Percentiles rank a stretch among this genome's conserved stretches.
These are phyloP conservation scores for Barbus barbus DNA, from an alignment of 2,113 vertebrate species.

Conservation along the genomic window DNA sequence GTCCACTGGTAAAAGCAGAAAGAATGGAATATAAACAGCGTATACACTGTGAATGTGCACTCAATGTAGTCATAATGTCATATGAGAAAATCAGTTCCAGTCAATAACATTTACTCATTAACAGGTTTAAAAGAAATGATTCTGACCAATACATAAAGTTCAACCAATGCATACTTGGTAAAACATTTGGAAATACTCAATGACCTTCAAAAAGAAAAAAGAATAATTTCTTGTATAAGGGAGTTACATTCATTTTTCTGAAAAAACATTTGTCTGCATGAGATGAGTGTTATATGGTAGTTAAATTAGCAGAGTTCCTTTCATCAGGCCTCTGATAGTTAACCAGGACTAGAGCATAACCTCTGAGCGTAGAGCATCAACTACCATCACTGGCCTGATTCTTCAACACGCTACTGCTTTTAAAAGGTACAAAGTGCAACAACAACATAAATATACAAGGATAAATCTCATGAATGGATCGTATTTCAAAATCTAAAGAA, in stretches of 20 bases:
- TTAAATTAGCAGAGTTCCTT: neutral
- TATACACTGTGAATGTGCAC: slow-evolving; percentile 8
- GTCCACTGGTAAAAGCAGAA: neutral
- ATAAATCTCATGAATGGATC: neutral
- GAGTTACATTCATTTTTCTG: neutral
- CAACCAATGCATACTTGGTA: neutral
- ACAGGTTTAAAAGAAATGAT: slow-evolving; percentile 32
- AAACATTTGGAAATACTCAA: slow-evolving; percentile 34
- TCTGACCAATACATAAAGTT: slow-evolving; percentile 32
- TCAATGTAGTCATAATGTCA: no score
- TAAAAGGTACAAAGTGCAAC: neutral
- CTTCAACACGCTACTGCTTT: neutral
- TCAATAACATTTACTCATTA: slow-evolving; percentile 38
- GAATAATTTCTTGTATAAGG: neutral
- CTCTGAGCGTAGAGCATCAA: no score
- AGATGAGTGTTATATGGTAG: neutral
- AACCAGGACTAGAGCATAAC: neutral
- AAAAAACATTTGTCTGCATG: neutral
- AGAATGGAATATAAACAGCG: neutral
- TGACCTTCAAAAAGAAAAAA: neutral
- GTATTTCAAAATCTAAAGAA: neutral
- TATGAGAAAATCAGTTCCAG: slow-evolving; percentile 24
- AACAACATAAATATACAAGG: slow-evolving; percentile 12
- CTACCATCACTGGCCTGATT: slow-evolving; percentile 8
- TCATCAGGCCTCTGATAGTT: slow-evolving; percentile 41